Conservation (phyloP, 2,888 invertebrate genomes). For the Cosmia trapezina region DNA sequence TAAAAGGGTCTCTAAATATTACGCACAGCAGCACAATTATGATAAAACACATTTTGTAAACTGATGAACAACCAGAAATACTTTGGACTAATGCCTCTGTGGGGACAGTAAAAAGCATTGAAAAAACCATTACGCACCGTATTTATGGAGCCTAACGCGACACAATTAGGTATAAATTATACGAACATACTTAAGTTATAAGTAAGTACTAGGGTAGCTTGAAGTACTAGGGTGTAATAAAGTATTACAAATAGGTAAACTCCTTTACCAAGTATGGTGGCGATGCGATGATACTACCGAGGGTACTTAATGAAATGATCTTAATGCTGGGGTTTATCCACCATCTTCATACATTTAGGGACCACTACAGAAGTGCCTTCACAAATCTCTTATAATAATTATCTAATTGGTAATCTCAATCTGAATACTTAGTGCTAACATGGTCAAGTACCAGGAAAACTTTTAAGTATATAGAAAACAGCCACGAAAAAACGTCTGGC, state of each 20-base stretch:
- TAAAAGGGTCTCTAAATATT: slow-evolving; percentile 9
- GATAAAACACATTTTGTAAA: slow-evolving; percentile 47
- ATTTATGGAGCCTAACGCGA: slow-evolving; percentile 58
- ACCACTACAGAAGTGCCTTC: slow-evolving; percentile 27
- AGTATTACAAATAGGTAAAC: slow-evolving; percentile 26
- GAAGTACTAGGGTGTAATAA: slow-evolving; percentile 22
- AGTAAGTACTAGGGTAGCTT: slow-evolving; percentile 16
- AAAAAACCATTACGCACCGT: slow-evolving; percentile 59
- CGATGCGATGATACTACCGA: slow-evolving; percentile 47
- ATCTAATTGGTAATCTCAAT: neutral
- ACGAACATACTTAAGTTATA: slow-evolving; percentile 21
- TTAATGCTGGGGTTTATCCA: slow-evolving; percentile 42
- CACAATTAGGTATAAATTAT: slow-evolving; percentile 55
- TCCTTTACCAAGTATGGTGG: slow-evolving; percentile 31
- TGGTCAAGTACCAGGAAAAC: neutral
- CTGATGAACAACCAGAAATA: slow-evolving; percentile 57
- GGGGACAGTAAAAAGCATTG: slow-evolving; percentile 61
- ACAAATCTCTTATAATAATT: neutral
- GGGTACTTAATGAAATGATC: slow-evolving; percentile 52
- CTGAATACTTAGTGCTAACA: neutral
- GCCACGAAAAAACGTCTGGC: too few species aligned
- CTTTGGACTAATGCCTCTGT: slow-evolving; percentile 59
- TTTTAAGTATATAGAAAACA: too few species aligned
- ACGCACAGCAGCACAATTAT: slow-evolving; percentile 29
- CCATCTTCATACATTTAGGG: slow-evolving; percentile 14